Evolutionary conservation across 2,113 vertebrate genomes (phyloP), one percentile per base, ranked within the genome.

Genomic region (Tachysurus fulvidraco): DNA sequence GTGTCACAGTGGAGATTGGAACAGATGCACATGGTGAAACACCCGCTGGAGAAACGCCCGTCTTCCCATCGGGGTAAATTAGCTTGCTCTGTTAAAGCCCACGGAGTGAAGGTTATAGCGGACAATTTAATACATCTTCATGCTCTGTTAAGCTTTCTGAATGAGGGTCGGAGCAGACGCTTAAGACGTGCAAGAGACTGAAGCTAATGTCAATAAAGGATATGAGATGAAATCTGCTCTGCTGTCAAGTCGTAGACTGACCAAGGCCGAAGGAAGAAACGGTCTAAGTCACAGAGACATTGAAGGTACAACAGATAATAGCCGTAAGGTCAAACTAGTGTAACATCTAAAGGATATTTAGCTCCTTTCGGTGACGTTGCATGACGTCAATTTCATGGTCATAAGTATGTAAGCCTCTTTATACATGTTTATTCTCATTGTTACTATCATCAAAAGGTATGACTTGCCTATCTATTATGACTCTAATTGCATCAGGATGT

Each of bases 1-100:
- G 41, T 30, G 44, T 78, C 83, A 83, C 64, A 30, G 77, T 28
- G 83, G 83, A 85, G 85, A 84, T 59, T 16, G 86, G 85, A 85
- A 59, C 80, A 85, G 60, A 88, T 84, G 78, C 81, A 81, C 52
- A 54, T 30, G 74, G 78, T 69, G 30, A 76, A 84, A 69, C 23
- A 28, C 30, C 83, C 69, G 36, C 78, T 52, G 76, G 81, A 52
- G 50, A 84, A 84, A 83, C 54, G 59, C 54, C 54, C 52, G 12
- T 28, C 67, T 25, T n/a, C 65, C 59, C 52, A 81, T 80, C 28
- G 25, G 50, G 69, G 54, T 41, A 76, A 84, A 84, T 84, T 46
- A 76, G 52, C 83, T 76, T 62, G 71, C 25, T 62, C 30, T 41
- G 57, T 57, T 85, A 73, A 73, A 84, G 67, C 67, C 52, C 11